A percentile compares a stretch with the other conserved stretches of the same genome.
These are phyloP conservation scores for Rutilus rutilus DNA, from an alignment of 2,113 vertebrate genomes.

Conservation along the genomic window DNA sequence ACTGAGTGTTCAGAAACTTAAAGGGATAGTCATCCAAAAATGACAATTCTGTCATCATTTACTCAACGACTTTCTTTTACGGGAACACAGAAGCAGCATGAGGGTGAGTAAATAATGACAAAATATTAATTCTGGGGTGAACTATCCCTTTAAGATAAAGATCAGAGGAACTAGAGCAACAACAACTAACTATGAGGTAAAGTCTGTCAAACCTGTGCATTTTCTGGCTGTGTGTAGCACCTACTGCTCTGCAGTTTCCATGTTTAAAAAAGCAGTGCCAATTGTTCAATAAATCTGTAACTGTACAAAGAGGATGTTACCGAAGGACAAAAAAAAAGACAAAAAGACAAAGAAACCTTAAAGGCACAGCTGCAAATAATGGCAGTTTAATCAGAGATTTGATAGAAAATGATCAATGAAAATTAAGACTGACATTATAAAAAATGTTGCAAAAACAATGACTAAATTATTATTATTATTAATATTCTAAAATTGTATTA, in stretches of 20 bases:
- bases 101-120: too few species aligned
- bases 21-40: not conserved
- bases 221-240: not conserved
- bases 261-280: not conserved
- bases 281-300: not conserved
- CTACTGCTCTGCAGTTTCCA: not conserved
- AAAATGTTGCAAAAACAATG: too few species aligned
- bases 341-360: not conserved
- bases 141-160: not conserved
- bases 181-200: not conserved
- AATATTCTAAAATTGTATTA: not conserved
- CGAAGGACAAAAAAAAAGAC: not conserved
- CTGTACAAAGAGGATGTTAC: not conserved
- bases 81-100: not conserved
- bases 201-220: not conserved
- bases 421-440: not conserved
- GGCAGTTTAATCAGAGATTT: too few species aligned
- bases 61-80: not conserved
- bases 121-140: too few species aligned
- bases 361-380: not conserved
- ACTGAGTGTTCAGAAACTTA: not conserved
- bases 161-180: not conserved
- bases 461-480: too few species aligned
- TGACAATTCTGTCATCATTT: not conserved
- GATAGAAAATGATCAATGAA: not conserved